A percentile compares a stretch with the other conserved stretches of the same genome.
Evolutionary conservation across 2,888 invertebrate genomes (phyloP).

Genomic region (Dolichomitus sp.): DNA sequence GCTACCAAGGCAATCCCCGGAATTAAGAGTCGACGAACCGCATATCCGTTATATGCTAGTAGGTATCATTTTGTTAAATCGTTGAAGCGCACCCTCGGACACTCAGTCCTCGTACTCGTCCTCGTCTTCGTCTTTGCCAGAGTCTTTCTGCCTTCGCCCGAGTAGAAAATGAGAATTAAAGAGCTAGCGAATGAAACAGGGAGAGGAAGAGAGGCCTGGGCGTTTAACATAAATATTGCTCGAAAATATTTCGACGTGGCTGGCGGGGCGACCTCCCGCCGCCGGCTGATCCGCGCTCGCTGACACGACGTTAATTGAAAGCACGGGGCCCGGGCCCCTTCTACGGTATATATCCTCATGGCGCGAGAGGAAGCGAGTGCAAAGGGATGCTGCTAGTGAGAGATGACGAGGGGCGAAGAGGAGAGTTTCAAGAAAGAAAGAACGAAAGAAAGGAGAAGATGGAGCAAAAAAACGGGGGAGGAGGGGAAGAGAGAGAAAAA

Average conservation of each 20-base stretch:
- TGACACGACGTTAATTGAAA: constrained; percentile 83
- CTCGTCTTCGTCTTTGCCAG: constrained; percentile 16
- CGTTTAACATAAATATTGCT: constrained; percentile 82
- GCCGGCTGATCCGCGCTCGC: constrained; percentile 79
- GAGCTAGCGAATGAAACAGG: constrained; percentile 34
- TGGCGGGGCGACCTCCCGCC: constrained; percentile 70
- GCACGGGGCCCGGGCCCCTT: constrained; percentile 70
- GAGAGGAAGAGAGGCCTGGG: constrained; percentile 56
- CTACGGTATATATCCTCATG: constrained; percentile 25
- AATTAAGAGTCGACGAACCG: constrained; percentile 60
- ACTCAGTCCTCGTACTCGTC: constrained; percentile 24
- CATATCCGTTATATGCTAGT: constrained; percentile 50
- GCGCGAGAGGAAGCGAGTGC: constrained; percentile 40
- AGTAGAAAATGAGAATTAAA: constrained; percentile 45
- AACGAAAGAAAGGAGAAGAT: constrained; percentile 31
- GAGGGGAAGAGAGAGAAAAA: constrained; percentile 24
- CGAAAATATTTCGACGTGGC: constrained; percentile 80
- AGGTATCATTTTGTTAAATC: constrained; percentile 55
- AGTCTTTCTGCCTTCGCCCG: constrained; percentile 43
- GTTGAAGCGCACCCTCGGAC: constrained; percentile 46
- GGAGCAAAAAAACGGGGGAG: constrained; percentile 19
- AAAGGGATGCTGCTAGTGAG: constrained; percentile 37
- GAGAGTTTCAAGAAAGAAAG: constrained; percentile 48
- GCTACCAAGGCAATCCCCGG: constrained; percentile 7
- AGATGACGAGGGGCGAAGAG: constrained; percentile 53